These are phyloP conservation scores for Monarcha castaneiventris DNA, from an alignment of 2,113 vertebrate genomes.

Conservation along the genomic window DNA sequence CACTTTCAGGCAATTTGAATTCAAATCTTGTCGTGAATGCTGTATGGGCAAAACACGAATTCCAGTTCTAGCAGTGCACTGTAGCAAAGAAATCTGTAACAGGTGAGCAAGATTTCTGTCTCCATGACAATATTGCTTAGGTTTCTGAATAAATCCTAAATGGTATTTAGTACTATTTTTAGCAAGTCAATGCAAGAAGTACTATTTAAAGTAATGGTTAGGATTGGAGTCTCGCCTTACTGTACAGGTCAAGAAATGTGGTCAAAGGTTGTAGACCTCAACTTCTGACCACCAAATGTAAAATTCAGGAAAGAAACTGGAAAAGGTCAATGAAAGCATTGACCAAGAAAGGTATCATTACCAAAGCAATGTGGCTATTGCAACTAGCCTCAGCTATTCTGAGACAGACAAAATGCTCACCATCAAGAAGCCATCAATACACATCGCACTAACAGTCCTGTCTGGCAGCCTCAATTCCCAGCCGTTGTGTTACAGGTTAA, in stretches of 20 bases:
- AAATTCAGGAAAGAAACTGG: not conserved
- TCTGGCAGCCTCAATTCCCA: constrained; percentile 51
- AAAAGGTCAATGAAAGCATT: not conserved
- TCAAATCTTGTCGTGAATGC: not conserved
- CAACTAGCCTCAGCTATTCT: not conserved
- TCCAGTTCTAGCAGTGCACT: not conserved
- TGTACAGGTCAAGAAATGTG: not conserved
- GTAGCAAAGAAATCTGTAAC: not conserved
- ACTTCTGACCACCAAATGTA: not conserved
- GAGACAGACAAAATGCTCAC: not conserved
- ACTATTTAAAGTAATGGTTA: not conserved
- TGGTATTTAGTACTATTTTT: not conserved
- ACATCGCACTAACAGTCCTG: not conserved
- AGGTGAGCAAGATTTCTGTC: constrained; percentile 14
- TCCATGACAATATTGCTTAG: constrained; percentile 26
- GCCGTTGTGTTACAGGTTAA: constrained; percentile 31
- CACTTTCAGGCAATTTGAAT: not conserved
- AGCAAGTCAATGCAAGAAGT: not conserved
- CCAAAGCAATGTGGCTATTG: not conserved
- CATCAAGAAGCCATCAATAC: constrained; percentile 35
- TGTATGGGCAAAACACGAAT: not conserved
- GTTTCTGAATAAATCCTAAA: not conserved
- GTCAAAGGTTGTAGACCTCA: not conserved
- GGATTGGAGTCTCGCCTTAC: not conserved
- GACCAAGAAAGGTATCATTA: not conserved